Base-by-base conservation (phyloP, 1,140 invertebrate genomes). In the Bombus terrestris region DNA sequence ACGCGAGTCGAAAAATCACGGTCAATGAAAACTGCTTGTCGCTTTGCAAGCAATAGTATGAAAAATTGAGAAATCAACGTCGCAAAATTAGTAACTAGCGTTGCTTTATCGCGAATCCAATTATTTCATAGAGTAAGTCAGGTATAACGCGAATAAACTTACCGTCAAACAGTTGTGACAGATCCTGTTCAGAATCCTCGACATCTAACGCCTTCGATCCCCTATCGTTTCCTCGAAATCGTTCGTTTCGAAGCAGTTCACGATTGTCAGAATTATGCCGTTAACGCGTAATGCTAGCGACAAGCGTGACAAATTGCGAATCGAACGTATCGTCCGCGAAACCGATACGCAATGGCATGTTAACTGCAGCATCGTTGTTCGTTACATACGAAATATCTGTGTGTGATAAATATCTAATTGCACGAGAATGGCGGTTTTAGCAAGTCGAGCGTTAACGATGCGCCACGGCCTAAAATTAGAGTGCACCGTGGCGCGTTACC, bases 91-190 rank as follows among this genome's bases (percentile, higher is more conserved):
- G n/a, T 57, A 6, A 39, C 68, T 39, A 47, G 69, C 25, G 25
- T 68, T n/a, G n/a, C 59, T 81, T 68, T 66, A 73, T 57, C 87
- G 53, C 66, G n/a, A 39, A 25, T 62, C 77, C 77, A 89, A 87
- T 85, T 87, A 89, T 89, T 87, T 57, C 57, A 69, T 69, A 41
- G 57, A 22, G 35, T 79, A 83, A 87, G 59, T 69, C 77, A 47
- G 78, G 9, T 74, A 79, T 73, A 35, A 39, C 69, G 43, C 10
- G 69, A 86, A 62, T 72, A 73, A 81, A 87, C 43, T 73, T 84
- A 86, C 47, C 47, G 87, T 80, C 81, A 90, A 81, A 32, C 43
- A 32, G 41, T 74, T 10, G 53, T 85, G 68, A 75, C 69, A 80
- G 47, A n/a, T 79, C 47, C 43, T 35, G 72, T 59, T 43, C 43